Conservation (phyloP, 2,888 invertebrate species). For the Morpho achilles region DNA sequence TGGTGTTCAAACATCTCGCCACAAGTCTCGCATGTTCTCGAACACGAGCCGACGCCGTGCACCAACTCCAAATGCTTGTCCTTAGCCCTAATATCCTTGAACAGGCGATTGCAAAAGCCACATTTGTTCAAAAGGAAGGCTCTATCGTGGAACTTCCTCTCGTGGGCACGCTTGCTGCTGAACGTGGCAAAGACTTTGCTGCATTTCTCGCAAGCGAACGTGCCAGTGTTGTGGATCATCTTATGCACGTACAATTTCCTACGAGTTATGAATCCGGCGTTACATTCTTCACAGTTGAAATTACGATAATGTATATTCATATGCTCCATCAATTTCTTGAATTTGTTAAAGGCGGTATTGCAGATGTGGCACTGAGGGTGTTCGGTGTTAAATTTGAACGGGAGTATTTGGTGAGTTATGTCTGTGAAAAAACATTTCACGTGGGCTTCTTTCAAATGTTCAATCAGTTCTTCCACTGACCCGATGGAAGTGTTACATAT, state of each 20-base stretch:
- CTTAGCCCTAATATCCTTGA: slow-evolving; percentile 20
- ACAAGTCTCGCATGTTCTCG: slow-evolving; percentile 32
- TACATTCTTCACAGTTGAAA: slow-evolving; percentile 63
- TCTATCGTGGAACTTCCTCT: slow-evolving; percentile 28
- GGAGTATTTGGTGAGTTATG: slow-evolving; percentile 46
- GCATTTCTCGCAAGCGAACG: slow-evolving; percentile 44
- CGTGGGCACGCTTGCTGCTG: slow-evolving; percentile 27
- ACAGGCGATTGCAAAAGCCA: slow-evolving; percentile 18
- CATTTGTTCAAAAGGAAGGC: slow-evolving; percentile 39
- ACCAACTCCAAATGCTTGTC: slow-evolving; percentile 31
- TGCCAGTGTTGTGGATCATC: slow-evolving; percentile 41
- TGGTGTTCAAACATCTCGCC: slow-evolving; percentile 30
- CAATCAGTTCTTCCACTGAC: slow-evolving; percentile 34
- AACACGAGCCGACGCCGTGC: slow-evolving; percentile 26
- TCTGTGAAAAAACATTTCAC: slow-evolving; percentile 36
- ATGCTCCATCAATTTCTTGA: slow-evolving; percentile 62
- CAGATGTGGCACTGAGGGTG: slow-evolving; percentile 56
- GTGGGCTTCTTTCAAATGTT: slow-evolving; percentile 39
- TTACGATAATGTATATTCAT: slow-evolving; percentile 67
- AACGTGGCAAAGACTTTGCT: slow-evolving; percentile 38
- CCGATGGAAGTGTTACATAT: slow-evolving; percentile 37
- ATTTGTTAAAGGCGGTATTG: slow-evolving; percentile 56
- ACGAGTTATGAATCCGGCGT: slow-evolving; percentile 61
- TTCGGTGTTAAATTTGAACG: slow-evolving; percentile 48
- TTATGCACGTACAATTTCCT: slow-evolving; percentile 25